Base-by-base conservation (phyloP, 1,140 invertebrate species). In the Polypedilum vanderplanki region DNA sequence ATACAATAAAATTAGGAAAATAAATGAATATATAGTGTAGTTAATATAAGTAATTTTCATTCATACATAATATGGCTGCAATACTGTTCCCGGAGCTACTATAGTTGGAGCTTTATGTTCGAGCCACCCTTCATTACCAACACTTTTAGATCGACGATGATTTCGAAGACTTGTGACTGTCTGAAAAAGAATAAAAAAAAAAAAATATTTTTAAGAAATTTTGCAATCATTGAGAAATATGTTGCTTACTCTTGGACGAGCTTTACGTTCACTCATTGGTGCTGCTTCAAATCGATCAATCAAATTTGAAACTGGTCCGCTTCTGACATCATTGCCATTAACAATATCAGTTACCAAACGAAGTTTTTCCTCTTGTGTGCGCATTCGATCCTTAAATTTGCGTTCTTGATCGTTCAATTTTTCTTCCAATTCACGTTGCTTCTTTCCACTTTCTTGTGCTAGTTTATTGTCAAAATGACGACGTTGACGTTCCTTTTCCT, bases 11-110 rank as follows among this genome's bases (percentile, higher is more conserved):
- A n/a, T n/a, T n/a, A n/a, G n/a, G n/a, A n/a, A n/a, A n/a, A n/a
- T n/a, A n/a, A n/a, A n/a, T n/a, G n/a, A n/a, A n/a, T n/a, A n/a
- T n/a, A n/a, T n/a, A n/a, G n/a, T n/a, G n/a, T n/a, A n/a, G n/a
- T n/a, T n/a, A n/a, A n/a, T n/a, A n/a, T n/a, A n/a, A n/a, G n/a
- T n/a, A n/a, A n/a, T n/a, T n/a, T n/a, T n/a, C n/a, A n/a, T n/a
- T n/a, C n/a, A n/a, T n/a, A n/a, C n/a, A 79, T 97, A 89, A 46
- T 88, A 85, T 0, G 96, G 95, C 80, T 97, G 94, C 77, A 98
- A 84, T 12, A 98, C 88, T 0, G 96, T 98, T n/a, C 90, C 91
- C 41, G 90, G 83, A 2, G 90, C 88, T 3, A 90, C 88, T 1
- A 90, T 83, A 78, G 88, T 86, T 41, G 87, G 85, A 1, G 95